Evolutionary conservation across 1,140 invertebrate species (phyloP).

Genomic region (Hirudo medicinalis): DNA sequence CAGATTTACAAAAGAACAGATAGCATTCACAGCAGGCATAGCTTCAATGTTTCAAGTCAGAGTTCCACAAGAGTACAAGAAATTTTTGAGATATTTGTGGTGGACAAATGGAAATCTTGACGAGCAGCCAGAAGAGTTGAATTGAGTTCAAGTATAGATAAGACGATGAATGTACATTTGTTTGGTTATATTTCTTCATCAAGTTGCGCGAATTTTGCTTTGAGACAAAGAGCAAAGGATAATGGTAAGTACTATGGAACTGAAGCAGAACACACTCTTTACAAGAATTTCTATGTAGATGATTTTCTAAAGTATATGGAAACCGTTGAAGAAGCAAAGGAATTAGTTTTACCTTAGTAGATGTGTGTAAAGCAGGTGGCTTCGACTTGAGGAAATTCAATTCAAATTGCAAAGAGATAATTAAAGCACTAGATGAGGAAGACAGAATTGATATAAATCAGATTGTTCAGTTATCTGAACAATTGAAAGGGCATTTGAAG

Average conservation of each 20-base stretch:
- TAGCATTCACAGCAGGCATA: conserved; percentile 5
- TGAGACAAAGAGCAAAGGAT: conserved; percentile 8
- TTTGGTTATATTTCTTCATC: conserved; percentile 20
- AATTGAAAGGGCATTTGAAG: conserved; percentile 16
- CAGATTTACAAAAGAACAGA: not conserved
- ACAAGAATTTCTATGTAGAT: too few relatives aligned
- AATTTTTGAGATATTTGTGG: conserved; percentile 9
- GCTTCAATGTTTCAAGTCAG: conserved; percentile 12
- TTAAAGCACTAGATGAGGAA: not conserved
- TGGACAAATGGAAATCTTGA: conserved; percentile 10
- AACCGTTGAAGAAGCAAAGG: too few relatives aligned
- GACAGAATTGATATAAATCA: conserved; percentile 23
- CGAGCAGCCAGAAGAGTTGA: conserved; percentile 6
- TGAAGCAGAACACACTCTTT: too few relatives aligned
- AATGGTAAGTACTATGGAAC: not conserved
- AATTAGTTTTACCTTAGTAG: too few relatives aligned
- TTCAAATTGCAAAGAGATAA: too few relatives aligned
- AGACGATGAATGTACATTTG: conserved; percentile 21
- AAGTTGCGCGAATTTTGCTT: not conserved
- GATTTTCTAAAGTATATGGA: too few relatives aligned
- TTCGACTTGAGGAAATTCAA: too few relatives aligned
- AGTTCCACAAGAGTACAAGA: too few relatives aligned
- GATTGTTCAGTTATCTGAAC: conserved; percentile 26
- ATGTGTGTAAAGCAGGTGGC: too few relatives aligned
- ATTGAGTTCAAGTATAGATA: too few relatives aligned